Percentiles rank a stretch among this genome's conserved stretches.
phyloP scores from a whole-genome alignment of 2,888 invertebrate genomes.

The Anticlea derivata region DNA sequence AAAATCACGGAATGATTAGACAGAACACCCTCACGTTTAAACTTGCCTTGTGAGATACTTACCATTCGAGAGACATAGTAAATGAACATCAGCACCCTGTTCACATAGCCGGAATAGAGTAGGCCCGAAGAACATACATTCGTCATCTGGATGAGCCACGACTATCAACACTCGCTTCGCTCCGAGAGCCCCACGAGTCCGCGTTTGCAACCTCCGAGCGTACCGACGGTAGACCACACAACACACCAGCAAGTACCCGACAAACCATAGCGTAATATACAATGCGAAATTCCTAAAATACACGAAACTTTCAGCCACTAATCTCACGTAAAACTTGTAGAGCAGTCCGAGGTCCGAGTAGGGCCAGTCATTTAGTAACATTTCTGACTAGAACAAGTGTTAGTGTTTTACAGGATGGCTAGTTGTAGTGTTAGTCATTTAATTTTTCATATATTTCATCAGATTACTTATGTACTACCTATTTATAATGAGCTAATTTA shows the following conservation, averaged over 20 bases:
- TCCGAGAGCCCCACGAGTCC: constrained; percentile 76
- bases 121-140: constrained; percentile 99
- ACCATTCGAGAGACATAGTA: constrained; percentile 95
- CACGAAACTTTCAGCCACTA: constrained; percentile 62
- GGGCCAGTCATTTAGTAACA: constrained; percentile 58
- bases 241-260: constrained; percentile 74
- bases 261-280: constrained; percentile 82
- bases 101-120: constrained; percentile 88
- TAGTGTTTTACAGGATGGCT: constrained; percentile 31
- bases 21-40: no score
- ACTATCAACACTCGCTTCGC: constrained; percentile 89
- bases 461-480: no score
- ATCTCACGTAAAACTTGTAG: constrained; percentile 65
- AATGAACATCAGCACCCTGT: constrained; percentile 87
- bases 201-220: constrained; percentile 74
- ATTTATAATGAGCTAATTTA: no score
- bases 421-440: constrained; percentile 17
- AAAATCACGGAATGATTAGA: no score
- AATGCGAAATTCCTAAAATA: constrained; percentile 71
- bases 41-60: no score
- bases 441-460: constrained; percentile 2
- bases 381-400: constrained; percentile 63
- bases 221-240: constrained; percentile 81
- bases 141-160: constrained; percentile 98
- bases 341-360: constrained; percentile 55